Conservation (phyloP, 2,888 invertebrate species). For the Eueremaeus valkanovi region DNA sequence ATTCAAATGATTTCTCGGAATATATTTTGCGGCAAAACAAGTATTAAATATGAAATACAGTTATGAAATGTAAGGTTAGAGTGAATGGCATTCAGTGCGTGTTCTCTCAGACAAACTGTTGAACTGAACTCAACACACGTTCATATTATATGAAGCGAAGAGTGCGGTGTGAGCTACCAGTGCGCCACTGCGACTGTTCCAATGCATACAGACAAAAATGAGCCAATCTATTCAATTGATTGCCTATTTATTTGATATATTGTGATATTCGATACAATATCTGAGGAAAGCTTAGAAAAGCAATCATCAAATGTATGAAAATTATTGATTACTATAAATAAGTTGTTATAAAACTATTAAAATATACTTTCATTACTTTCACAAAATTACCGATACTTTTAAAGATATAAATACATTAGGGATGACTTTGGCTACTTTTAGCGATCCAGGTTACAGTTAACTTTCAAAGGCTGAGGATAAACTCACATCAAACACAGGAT, state of each 20-base stretch:
- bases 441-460: no score
- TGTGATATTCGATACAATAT: not conserved
- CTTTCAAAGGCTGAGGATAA: no score
- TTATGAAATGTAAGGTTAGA: conserved; percentile 2
- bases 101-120: conserved; percentile 24
- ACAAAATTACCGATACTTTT: no score
- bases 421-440: no score
- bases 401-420: no score
- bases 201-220: not conserved
- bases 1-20: not conserved
- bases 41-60: not conserved
- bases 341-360: not conserved
- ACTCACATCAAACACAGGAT: no score
- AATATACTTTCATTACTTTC: no score
- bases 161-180: not conserved
- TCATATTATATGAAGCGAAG: not conserved
- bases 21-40: conserved; percentile 10
- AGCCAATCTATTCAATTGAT: conserved; percentile 9
- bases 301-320: not conserved
- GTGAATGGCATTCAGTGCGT: no score
- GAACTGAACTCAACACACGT: conserved; percentile 27
- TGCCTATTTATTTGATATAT: not conserved
- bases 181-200: conserved; percentile 4
- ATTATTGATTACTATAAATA: conserved; percentile 11
- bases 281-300: not conserved